Conservation (phyloP, 2,113 vertebrate genomes). For the Sprattus sprattus region DNA sequence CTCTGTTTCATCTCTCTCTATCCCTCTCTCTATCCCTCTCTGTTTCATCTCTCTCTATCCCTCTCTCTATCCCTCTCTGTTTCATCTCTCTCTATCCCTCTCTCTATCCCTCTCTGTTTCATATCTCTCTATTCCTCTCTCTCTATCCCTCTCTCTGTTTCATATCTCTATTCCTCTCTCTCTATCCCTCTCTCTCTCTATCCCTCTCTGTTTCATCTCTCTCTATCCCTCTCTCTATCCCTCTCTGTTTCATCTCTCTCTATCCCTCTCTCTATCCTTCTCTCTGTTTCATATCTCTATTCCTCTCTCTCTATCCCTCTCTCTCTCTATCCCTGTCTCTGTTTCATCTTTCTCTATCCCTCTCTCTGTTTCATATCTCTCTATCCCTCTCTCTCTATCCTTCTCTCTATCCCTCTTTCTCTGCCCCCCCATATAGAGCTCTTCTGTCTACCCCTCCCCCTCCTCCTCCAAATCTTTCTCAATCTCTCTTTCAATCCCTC, state of each 20-base stretch:
- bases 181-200: not conserved
- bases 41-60: too few relatives aligned
- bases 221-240: slow-evolving; percentile 22
- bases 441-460: too few relatives aligned
- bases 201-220: too few relatives aligned
- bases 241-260: not conserved
- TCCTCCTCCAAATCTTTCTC: slow-evolving; percentile 10
- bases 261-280: slow-evolving; percentile 17
- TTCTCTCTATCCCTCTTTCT: slow-evolving; percentile 25
- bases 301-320: slow-evolving; percentile 12
- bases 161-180: slow-evolving; percentile 18
- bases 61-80: too few relatives aligned
- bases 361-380: slow-evolving; percentile 42
- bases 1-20: too few relatives aligned
- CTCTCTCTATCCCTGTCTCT: too few relatives aligned
- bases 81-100: too few relatives aligned
- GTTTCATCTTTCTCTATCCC: slow-evolving; percentile 24
- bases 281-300: too few relatives aligned
- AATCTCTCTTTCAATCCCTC: too few relatives aligned
- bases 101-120: slow-evolving; percentile 11
- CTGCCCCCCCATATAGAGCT: too few relatives aligned
- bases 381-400: slow-evolving; percentile 14
- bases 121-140: too few relatives aligned
- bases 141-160: not conserved
- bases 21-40: too few relatives aligned